Conservation (phyloP, 2,113 vertebrate species). For the Thalassarche chlororhynchos region DNA sequence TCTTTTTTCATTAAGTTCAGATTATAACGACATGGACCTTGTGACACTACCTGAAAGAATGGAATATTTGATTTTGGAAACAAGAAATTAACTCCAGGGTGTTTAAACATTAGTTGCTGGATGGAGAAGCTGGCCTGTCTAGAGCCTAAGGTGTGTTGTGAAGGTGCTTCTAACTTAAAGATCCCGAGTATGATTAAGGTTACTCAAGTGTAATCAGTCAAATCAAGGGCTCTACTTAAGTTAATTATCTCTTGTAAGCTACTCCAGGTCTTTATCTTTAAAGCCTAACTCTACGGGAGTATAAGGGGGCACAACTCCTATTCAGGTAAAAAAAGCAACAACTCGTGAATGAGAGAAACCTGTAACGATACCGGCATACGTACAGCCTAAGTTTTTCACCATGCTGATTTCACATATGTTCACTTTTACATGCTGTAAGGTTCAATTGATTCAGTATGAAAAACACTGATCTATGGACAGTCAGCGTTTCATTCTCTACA, state of each 20-base stretch:
- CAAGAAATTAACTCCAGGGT: not conserved
- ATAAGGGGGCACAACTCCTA: not conserved
- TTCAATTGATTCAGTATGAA: not conserved
- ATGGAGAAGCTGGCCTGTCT: not conserved
- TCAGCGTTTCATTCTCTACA: not conserved
- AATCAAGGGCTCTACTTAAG: not conserved
- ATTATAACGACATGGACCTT: too few species aligned
- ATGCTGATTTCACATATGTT: not conserved
- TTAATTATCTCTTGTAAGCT: not conserved
- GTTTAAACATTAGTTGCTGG: not conserved
- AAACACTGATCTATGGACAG: not conserved
- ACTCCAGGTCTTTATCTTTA: not conserved
- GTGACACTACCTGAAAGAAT: not conserved
- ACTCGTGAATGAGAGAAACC: not conserved
- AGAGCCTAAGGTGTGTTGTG: not conserved
- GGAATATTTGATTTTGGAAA: not conserved
- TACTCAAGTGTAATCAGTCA: not conserved
- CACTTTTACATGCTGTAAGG: not conserved
- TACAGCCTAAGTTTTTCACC: not conserved
- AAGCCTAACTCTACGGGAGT: not conserved
- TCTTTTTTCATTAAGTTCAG: not conserved
- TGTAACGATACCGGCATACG: rapidly evolving
- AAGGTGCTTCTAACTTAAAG: not conserved
- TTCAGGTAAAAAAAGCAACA: not conserved
- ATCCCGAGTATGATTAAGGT: not conserved